Conservation (phyloP, 2,113 vertebrate species). For the Alethe diademata region DNA sequence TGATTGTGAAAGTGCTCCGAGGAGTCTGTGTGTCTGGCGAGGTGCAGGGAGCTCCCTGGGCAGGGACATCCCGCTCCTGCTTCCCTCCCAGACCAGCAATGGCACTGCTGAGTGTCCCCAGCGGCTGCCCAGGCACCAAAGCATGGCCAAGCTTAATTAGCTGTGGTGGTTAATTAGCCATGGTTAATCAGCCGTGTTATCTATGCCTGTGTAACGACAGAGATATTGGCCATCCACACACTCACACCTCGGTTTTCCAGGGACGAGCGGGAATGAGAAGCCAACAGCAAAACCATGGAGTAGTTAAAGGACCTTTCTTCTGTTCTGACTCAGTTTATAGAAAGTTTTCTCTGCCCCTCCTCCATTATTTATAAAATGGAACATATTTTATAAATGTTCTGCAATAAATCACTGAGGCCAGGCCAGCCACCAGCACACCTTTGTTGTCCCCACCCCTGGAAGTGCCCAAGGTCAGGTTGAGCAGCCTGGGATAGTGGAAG, state of each 20-base stretch:
- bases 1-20: conserved; percentile 28
- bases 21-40: conserved; percentile 49
- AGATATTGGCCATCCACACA: neutral
- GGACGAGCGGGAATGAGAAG: neutral
- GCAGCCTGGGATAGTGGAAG: neutral
- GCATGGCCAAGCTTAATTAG: neutral
- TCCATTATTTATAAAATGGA: neutral
- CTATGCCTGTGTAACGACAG: accelerated
- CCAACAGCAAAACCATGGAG: neutral
- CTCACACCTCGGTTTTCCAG: neutral
- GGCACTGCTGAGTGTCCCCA: neutral
- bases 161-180: neutral
- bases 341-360: neutral
- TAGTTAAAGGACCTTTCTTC: neutral
- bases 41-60: neutral
- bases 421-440: neutral
- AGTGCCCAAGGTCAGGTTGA: neutral
- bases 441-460: neutral
- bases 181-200: neutral
- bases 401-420: neutral
- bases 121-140: neutral
- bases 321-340: neutral
- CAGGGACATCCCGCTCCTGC: neutral
- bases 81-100: neutral
- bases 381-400: neutral